Conservation (phyloP, 2,113 vertebrate species). For the Stigmatopora nigra region DNA sequence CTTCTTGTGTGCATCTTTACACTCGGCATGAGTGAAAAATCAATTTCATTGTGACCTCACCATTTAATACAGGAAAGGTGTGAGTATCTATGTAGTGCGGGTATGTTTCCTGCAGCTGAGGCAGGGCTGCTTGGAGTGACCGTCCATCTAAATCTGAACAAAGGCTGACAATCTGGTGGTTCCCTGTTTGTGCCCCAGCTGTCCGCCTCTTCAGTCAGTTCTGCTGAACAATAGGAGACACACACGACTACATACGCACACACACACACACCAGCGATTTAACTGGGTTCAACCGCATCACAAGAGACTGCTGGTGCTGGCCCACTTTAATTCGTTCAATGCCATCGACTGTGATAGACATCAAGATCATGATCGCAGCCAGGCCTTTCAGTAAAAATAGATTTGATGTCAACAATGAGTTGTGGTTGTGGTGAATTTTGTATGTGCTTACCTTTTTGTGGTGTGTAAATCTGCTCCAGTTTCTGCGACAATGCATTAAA, state of each 20-base stretch:
- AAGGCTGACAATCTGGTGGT: constrained; percentile 38
- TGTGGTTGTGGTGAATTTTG: constrained; percentile 39
- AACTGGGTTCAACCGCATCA: constrained; percentile 28
- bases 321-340: constrained; percentile 11
- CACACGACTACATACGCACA: constrained; percentile 13
- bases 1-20: constrained; percentile 31
- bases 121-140: neutral
- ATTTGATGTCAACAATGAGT: neutral
- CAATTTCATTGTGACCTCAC: constrained; percentile 23
- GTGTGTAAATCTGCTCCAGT: constrained; percentile 19
- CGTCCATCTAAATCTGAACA: constrained; percentile 44
- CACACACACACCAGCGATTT: constrained; percentile 12
- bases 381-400: too few species aligned
- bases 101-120: neutral
- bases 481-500: neutral
- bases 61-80: constrained; percentile 3
- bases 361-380: too few species aligned
- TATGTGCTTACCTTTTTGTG: constrained; percentile 16
- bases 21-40: constrained; percentile 10
- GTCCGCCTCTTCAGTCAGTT: constrained; percentile 45
- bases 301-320: constrained; percentile 36
- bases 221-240: constrained; percentile 47
- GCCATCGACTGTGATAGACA: too few species aligned
- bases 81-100: neutral
- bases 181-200: constrained; percentile 55